Conservation (phyloP, 2,888 invertebrate species). For the Eulithis testata region DNA sequence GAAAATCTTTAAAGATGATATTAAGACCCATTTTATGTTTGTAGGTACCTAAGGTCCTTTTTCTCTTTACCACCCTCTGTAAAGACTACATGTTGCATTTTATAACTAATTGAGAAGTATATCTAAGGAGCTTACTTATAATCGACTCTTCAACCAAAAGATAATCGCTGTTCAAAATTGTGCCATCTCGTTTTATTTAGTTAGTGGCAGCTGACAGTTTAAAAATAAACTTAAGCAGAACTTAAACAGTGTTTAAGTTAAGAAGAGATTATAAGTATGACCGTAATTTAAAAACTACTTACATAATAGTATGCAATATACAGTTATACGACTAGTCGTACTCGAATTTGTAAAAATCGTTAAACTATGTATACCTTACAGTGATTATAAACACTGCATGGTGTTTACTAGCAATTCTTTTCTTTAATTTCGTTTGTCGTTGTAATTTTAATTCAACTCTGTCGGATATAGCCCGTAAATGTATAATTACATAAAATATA, state of each 20-base stretch:
- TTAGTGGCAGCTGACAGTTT: no score
- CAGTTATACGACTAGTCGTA: neutral
- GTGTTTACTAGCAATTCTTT: slow-evolving; percentile 9
- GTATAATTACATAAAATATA: neutral
- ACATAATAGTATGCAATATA: neutral
- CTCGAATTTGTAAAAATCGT: slow-evolving; percentile 5
- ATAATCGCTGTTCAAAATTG: no score
- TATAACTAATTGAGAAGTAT: neutral
- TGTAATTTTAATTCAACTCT: slow-evolving; percentile 38
- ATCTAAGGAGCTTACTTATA: neutral
- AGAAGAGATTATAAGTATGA: no score
- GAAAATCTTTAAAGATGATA: no score
- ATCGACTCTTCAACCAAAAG: no score
- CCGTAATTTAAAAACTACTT: neutral
- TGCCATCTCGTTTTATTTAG: no score
- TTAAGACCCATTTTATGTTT: no score
- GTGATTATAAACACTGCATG: neutral
- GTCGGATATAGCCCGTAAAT: slow-evolving; percentile 31
- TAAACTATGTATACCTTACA: neutral
- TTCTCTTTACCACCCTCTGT: no score
- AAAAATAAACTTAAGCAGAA: no score
- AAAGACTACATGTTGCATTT: neutral
- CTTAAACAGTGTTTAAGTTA: no score
- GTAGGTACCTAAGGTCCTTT: no score
- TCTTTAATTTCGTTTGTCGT: slow-evolving; percentile 28